Percentiles rank a stretch among this genome's conserved stretches.
phyloP scores from a whole-genome alignment of 2,113 vertebrate genomes.

The Gallinago paraguaiae region DNA sequence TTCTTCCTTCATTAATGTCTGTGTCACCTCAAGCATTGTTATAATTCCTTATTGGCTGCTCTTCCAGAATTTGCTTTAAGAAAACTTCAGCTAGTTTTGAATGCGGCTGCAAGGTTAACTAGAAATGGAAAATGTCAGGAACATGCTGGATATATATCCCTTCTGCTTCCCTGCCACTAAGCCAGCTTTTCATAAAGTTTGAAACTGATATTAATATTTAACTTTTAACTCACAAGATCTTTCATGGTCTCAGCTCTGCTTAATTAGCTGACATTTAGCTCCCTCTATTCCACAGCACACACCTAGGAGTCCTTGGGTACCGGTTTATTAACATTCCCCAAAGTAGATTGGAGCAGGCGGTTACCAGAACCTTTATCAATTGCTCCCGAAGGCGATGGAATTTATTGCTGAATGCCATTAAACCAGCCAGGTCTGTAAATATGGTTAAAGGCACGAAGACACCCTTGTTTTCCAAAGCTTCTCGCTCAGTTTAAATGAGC shows the following conservation, averaged over 20 bases:
- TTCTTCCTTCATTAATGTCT: conserved; percentile 28
- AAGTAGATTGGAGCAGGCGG: conserved; percentile 50
- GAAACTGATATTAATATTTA: conserved; percentile 64
- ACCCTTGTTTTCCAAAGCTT: conserved; percentile 29
- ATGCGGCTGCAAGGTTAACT: conserved; percentile 22
- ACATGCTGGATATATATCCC: background rate
- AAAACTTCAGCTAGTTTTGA: conserved; percentile 46
- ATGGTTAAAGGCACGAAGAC: conserved; percentile 45
- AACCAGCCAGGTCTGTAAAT: background rate
- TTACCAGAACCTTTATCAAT: conserved; percentile 43
- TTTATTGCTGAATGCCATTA: conserved; percentile 55
- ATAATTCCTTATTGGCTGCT: conserved; percentile 19
- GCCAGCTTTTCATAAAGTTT: conserved; percentile 42
- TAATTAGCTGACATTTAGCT: conserved; percentile 59
- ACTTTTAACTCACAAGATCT: conserved; percentile 48
- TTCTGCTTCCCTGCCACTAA: conserved; percentile 8
- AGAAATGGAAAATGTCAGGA: conserved; percentile 36
- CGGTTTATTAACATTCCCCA: conserved; percentile 48
- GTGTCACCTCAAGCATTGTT: conserved; percentile 34
- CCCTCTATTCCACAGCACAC: background rate
- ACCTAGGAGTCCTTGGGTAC: conserved; percentile 35
- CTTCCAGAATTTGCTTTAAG: conserved; percentile 25
- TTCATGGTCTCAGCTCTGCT: conserved; percentile 50
- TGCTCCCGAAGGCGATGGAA: conserved; percentile 36
- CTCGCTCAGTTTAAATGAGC: conserved; percentile 52